These are phyloP conservation scores for Sympetrum striolatum DNA, from an alignment of 2,888 invertebrate genomes.

Conservation along the genomic window DNA sequence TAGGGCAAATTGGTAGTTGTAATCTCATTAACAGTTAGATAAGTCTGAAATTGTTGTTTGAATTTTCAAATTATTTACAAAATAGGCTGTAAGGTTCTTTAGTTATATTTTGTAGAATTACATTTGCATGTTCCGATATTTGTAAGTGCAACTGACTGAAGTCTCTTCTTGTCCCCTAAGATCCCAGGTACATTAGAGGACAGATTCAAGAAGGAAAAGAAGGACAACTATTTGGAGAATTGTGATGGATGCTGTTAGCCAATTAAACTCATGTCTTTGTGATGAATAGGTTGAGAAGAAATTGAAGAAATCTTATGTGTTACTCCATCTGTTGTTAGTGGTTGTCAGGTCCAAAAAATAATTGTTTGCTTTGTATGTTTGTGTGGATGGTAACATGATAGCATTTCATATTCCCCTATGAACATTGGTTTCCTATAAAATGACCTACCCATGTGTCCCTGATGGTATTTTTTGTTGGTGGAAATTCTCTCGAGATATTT, in stretches of 20 bases:
- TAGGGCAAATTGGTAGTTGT: too few relatives aligned
- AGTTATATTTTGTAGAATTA: not conserved
- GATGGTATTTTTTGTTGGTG: not conserved
- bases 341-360: not conserved
- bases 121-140: not conserved
- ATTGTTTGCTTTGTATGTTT: slow-evolving; percentile 13
- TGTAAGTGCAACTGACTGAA: not conserved
- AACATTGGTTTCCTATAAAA: not conserved
- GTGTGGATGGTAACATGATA: not conserved
- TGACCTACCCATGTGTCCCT: not conserved
- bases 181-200: slow-evolving; percentile 68
- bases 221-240: slow-evolving; percentile 19
- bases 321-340: not conserved
- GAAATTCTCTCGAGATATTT: not conserved
- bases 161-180: slow-evolving; percentile 57
- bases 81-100: not conserved
- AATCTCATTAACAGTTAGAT: too few relatives aligned
- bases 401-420: not conserved
- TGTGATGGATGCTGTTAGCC: slow-evolving; percentile 8
- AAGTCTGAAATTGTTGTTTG: too few relatives aligned
- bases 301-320: not conserved
- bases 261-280: not conserved
- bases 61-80: too few relatives aligned
- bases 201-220: slow-evolving; percentile 62
- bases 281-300: not conserved